Evolutionary conservation across 30 jellyfish, hydroid and myxozoan genomes (phyloP), one percentile per base, ranked within the genome.

Genomic region (Rhopilema esculentum): DNA sequence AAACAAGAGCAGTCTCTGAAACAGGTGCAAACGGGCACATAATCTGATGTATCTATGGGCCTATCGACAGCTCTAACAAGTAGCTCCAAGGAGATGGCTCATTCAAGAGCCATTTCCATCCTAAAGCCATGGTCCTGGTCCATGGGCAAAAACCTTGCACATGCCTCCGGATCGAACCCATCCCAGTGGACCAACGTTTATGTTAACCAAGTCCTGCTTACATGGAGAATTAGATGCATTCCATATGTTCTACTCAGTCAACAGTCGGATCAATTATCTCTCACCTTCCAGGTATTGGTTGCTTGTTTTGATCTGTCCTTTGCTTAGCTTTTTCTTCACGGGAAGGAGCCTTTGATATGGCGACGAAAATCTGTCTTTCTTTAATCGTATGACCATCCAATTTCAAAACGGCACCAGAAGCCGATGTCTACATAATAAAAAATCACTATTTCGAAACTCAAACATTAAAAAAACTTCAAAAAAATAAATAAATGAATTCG

Each of bases 341-440:
- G 12, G 97, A 88, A 40, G 99, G 99, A 25, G 99, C 98, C 28
- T 96, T 96, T 15, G 99, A 96, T 61, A 96, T 53, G 24, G 99
- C 98, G 7, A 96, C 99, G 52, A 91, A 49, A 16, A 96, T 83
- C 24, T 87, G 90, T 21, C 98, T 88, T 25, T 75, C 97, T 50
- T 91, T 83, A 27, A 96, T 30, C 18, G 71, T 67, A 16, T 80
- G 77, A 21, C 83, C 89, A 77, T 96, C 98, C 50, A 96, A 84
- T 66, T 91, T 87, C 68, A 96, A 48, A 53, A 96, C 93, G 25
- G 99, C 99, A 7, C 94, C 69, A 18, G 94, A 33, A 4, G 99
- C 99, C 64, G 97, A 94, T 4, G 96, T 50, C 97, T 94, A 50
- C 52, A 66, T 26, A 49, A 0, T 27, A 23, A 49, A 64, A n/a